Evolutionary conservation across 1,140 invertebrate genomes (phyloP).

Genomic region (Brachionus koreanus): DNA sequence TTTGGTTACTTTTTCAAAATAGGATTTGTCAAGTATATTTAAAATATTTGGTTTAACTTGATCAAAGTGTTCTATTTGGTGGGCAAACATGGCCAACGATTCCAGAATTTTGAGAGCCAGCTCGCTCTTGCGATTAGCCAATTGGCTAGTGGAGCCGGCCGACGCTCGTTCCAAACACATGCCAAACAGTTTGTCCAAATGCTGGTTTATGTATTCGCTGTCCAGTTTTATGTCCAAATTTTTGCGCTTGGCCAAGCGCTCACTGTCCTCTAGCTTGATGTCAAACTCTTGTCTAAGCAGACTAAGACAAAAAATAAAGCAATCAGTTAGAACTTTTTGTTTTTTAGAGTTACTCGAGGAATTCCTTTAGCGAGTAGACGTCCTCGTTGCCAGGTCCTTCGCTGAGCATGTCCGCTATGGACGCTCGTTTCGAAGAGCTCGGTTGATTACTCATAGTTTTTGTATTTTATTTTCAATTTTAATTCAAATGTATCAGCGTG

Average conservation of each 20-base stretch:
- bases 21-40: neutral
- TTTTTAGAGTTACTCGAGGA: neutral
- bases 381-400: neutral
- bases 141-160: neutral
- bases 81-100: neutral
- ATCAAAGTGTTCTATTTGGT: neutral
- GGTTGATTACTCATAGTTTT: constrained; percentile 26
- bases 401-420: neutral
- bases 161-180: neutral
- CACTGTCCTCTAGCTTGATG: neutral
- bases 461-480: neutral
- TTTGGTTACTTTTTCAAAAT: constrained; percentile 5
- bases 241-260: constrained; percentile 13
- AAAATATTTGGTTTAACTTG: neutral
- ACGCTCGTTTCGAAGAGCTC: neutral
- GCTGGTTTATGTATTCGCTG: neutral
- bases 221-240: neutral
- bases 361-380: neutral
- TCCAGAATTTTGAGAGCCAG: constrained; percentile 15
- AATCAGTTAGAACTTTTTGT: neutral
- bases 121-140: constrained; percentile 12
- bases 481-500: neutral
- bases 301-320: neutral
- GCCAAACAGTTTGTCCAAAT: neutral
- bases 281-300: constrained; percentile 12